Percentiles rank a stretch among this genome's conserved stretches.
Evolutionary conservation across 2,888 invertebrate species (phyloP).

Genomic region (Tromatobia lineatoria): DNA sequence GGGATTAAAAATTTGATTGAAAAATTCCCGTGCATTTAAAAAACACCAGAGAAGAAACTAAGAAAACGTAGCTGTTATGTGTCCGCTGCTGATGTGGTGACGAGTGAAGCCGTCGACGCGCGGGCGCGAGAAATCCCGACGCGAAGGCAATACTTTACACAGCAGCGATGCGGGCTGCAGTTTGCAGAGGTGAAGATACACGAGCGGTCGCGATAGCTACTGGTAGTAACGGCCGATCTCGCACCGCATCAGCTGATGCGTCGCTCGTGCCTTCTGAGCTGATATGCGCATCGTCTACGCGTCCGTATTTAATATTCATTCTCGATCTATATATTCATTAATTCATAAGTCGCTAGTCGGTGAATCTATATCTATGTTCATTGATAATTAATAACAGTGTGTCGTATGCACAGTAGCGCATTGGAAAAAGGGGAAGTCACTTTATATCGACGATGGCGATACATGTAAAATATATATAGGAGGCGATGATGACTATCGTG

Average conservation of each 20-base stretch:
- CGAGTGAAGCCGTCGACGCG: slow-evolving; percentile 5
- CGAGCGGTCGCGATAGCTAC: background rate
- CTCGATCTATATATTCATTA: slow-evolving; percentile 1
- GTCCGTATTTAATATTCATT: slow-evolving; percentile 13
- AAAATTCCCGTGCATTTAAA: background rate
- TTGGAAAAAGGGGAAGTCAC: slow-evolving; percentile 11
- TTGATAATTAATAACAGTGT: slow-evolving; percentile 39
- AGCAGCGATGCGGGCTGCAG: slow-evolving; percentile 14
- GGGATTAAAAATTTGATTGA: slow-evolving; percentile 10
- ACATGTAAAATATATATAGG: slow-evolving; percentile 14
- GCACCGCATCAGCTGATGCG: slow-evolving; percentile 49
- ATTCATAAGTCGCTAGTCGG: background rate
- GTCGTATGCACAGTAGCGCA: slow-evolving; percentile 17
- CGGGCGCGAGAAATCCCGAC: background rate
- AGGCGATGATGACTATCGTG: slow-evolving; percentile 53
- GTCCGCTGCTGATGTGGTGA: background rate
- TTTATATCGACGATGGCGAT: background rate
- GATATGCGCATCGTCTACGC: slow-evolving; percentile 27
- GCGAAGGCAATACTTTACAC: background rate
- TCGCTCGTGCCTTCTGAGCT: slow-evolving; percentile 16
- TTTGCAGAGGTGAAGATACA: slow-evolving; percentile 4
- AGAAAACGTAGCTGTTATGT: too few relatives aligned
- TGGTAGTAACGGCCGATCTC: slow-evolving; percentile 46
- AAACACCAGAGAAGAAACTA: too few relatives aligned
- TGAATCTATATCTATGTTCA: slow-evolving; percentile 19